Base-by-base conservation (phyloP, 2,113 vertebrate species). In the Epinephelus fuscoguttatus region DNA sequence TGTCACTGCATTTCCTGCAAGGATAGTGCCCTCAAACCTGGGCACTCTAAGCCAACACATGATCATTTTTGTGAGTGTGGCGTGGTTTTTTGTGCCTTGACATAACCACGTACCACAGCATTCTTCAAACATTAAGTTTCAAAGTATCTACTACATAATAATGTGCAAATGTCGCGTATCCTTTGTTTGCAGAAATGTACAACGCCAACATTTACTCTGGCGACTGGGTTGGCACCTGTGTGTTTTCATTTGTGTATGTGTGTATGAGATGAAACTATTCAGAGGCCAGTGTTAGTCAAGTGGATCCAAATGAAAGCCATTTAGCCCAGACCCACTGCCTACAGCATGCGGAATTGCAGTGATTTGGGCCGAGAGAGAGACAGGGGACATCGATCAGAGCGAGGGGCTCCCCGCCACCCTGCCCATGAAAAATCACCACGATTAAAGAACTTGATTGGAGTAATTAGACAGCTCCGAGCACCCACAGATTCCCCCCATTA, bases 361-460 rank as follows among this genome's bases (percentile, higher is more conserved):
- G 72, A 85, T 88, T 59, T 45, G 62, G 70, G 52, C 1, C 0
- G 45, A 53, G 61, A 59, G 61, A 59, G 61, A 72, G 73, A 55
- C 75, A 61, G 67, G 57, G 47, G 52, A 70, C 78, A 84, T 87
- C 4, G 49, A 90, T 91, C 72, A 82, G 86, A 67, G 72, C 2
- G 53, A 61, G 66, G 84, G 78, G 45, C 63, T 76, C 55, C 40
- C 52, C 53, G 13, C 75, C 53, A 80, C 45, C 71, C 49, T 40
- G 11, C 42, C 81, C 77, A 33, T 90, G 90, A 93, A 76, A 91
- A 92, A 95, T 93, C 71, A 86, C 88, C 82, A 81, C 59, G 23
- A 92, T 93, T 93, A 91, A 89, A 92, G 79, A 84, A 84, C 53
- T 88, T 89, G 84, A 94, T 94, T 89, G 86, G 82, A 89, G 84